Evolutionary conservation across 2,797 vertebrate genomes (phyloP), one percentile per base, ranked within the genome.

Genomic region (Nannoperca obscura): DNA sequence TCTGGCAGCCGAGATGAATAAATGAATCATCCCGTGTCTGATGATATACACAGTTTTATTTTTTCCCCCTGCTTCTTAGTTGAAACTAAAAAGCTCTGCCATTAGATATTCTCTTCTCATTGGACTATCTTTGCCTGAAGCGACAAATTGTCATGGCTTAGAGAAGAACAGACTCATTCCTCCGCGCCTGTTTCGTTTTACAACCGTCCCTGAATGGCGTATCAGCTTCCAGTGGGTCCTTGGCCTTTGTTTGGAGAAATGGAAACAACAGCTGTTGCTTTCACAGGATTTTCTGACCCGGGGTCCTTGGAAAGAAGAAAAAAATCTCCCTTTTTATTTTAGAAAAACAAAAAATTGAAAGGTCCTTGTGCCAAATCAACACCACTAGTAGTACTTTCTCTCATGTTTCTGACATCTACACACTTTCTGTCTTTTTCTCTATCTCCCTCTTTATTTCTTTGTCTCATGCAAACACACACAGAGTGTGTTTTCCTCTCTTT

Each of bases 181-280:
- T 84, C 54, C 1, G 44, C 2, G 11, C 78, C 76, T 50, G 82
- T 84, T 89, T 90, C 52, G 7, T 87, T 93, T 93, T 91, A 93
- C 92, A 92, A 63, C 83, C 75, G 38, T 61, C 86, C 83, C 80
- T 93, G 88, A 90, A 90, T 85, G 84, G 88, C 47, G 75, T 93
- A 92, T 95, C 88, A 80, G 89, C 88, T 94, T 91, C 90, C 92
- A 93, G 64, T 64, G 88, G 88, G 89, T 93, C 92, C 87, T 92
- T 90, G 90, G 88, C 90, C 88, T 94, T 93, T 93, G 81, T 93
- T 85, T 76, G 87, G 84, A 80, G 82, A 84, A 89, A 87, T 91
- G 86, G 89, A 92, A 92, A 95, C 94, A 97, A 96, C 97, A 97
- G 96, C 96, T 97, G 96, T 96, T 96, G 95, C 96, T 97, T 97